Percentiles rank a stretch among this genome's conserved stretches.
Conservation (phyloP, 2,797 vertebrate species). For the Spea hammondii region DNA sequence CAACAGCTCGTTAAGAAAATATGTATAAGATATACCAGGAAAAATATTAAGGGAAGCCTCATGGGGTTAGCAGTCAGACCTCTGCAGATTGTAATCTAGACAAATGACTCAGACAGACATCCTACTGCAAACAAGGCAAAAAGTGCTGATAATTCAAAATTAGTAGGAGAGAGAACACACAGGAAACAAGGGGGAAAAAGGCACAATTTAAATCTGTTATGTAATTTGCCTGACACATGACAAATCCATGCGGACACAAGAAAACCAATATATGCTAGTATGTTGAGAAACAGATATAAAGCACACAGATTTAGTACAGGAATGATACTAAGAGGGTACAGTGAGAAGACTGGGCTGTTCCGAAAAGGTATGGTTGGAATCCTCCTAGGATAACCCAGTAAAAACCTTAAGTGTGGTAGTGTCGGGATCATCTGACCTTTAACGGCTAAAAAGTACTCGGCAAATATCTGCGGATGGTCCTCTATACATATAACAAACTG, state of each 20-base stretch:
- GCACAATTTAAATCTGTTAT: slow-evolving; percentile 29
- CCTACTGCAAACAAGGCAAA: slow-evolving; percentile 52
- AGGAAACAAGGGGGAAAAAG: slow-evolving; percentile 10
- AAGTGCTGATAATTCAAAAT: slow-evolving; percentile 65
- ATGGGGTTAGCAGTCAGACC: slow-evolving; percentile 48
- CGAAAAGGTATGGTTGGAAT: slow-evolving; percentile 9
- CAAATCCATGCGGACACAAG: slow-evolving; percentile 50
- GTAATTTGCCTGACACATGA: slow-evolving; percentile 55
- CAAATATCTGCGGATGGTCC: too few species aligned
- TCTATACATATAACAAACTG: too few species aligned
- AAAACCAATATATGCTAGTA: slow-evolving; percentile 27
- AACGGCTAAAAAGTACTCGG: too few species aligned
- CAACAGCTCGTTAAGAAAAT: slow-evolving; percentile 49
- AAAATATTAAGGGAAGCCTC: slow-evolving; percentile 45
- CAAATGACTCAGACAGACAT: slow-evolving; percentile 64
- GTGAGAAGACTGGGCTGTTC: background rate
- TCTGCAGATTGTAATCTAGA: slow-evolving; percentile 66
- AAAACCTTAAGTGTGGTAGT: too few species aligned
- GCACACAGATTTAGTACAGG: slow-evolving; percentile 29
- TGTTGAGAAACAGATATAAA: slow-evolving; percentile 31
- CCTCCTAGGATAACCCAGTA: background rate
- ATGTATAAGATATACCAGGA: slow-evolving; percentile 24
- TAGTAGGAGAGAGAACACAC: slow-evolving; percentile 48
- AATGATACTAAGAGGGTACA: slow-evolving; percentile 10
- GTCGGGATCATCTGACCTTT: too few species aligned